Evolutionary conservation across 2,888 invertebrate genomes (phyloP).

Genomic region (Drosophila buzzatii): DNA sequence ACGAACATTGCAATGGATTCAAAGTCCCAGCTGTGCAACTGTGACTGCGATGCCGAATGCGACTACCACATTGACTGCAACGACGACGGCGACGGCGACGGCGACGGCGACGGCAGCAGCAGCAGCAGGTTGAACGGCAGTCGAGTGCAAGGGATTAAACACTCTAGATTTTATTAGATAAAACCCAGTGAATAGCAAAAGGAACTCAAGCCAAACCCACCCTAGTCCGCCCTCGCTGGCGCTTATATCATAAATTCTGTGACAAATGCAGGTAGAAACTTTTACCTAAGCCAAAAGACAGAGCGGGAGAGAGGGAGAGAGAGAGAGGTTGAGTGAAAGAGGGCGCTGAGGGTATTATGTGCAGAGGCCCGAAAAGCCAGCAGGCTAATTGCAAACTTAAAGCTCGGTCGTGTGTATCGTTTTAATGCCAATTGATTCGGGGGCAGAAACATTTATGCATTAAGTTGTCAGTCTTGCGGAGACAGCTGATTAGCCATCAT

Average conservation of each 20-base stretch:
- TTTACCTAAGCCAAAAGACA: slow-evolving; percentile 43
- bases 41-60: slow-evolving; percentile 24
- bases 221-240: slow-evolving; percentile 5
- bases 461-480: slow-evolving; percentile 53
- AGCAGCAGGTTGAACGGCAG: slow-evolving; percentile 53
- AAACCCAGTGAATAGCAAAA: slow-evolving; percentile 71
- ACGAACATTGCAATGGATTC: slow-evolving; percentile 44
- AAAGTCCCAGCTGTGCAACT: slow-evolving; percentile 40
- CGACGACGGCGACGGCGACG: slow-evolving; percentile 4
- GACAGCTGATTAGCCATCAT: slow-evolving; percentile 65
- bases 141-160: slow-evolving; percentile 78
- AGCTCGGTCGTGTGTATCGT: slow-evolving; percentile 36
- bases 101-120: slow-evolving; percentile 1
- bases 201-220: slow-evolving; percentile 19
- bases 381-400: slow-evolving; percentile 51
- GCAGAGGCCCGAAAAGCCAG: slow-evolving; percentile 27
- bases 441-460: slow-evolving; percentile 65
- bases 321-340: neutral
- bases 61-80: slow-evolving; percentile 6
- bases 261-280: slow-evolving; percentile 80
- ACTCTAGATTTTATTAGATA: slow-evolving; percentile 80
- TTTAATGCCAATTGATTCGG: slow-evolving; percentile 75
- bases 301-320: neutral
- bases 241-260: slow-evolving; percentile 70
- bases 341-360: slow-evolving; percentile 11